Evolutionary conservation across 2,888 invertebrate species (phyloP).

Genomic region (Lypha dubia): DNA sequence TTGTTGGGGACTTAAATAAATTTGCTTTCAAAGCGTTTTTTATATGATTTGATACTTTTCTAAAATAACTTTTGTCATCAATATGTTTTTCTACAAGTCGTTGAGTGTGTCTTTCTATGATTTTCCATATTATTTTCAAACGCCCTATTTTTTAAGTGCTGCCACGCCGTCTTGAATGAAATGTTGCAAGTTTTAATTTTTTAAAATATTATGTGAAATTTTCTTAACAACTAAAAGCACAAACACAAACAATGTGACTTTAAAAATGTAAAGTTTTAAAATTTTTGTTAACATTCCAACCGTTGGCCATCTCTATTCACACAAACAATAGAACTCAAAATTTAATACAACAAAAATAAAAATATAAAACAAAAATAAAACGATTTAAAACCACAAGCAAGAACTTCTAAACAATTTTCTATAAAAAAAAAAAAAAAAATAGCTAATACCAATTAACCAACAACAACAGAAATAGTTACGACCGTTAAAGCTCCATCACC

Average conservation of each 20-base stretch:
- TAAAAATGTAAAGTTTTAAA: slow-evolving; percentile 57
- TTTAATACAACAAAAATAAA: slow-evolving; percentile 47
- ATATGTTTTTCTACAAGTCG: slow-evolving; percentile 55
- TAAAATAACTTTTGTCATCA: slow-evolving; percentile 19
- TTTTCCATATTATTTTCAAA: slow-evolving; percentile 58
- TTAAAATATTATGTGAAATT: neutral
- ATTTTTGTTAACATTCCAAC: slow-evolving; percentile 60
- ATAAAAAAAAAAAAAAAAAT: slow-evolving; percentile 32
- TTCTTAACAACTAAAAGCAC: slow-evolving; percentile 13
- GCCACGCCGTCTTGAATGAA: slow-evolving; percentile 72
- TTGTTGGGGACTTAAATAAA: slow-evolving; percentile 25
- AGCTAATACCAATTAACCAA: slow-evolving; percentile 44
- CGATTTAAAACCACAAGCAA: slow-evolving; percentile 24
- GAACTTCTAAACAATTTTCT: slow-evolving; percentile 23
- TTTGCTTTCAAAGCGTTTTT: neutral
- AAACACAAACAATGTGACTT: slow-evolving; percentile 67
- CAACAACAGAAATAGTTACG: slow-evolving; percentile 53
- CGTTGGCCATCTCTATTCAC: slow-evolving; percentile 71
- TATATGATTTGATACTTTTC: slow-evolving; percentile 4
- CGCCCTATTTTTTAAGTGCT: slow-evolving; percentile 62
- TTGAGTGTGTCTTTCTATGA: slow-evolving; percentile 59
- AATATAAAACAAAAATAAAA: slow-evolving; percentile 32
- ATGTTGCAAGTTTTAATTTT: neutral
- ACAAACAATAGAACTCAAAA: slow-evolving; percentile 72
- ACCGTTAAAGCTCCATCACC: slow-evolving; percentile 52